These are phyloP conservation scores for Sclerodermus sp. DNA, from an alignment of 2,888 invertebrate genomes.

Conservation along the genomic window DNA sequence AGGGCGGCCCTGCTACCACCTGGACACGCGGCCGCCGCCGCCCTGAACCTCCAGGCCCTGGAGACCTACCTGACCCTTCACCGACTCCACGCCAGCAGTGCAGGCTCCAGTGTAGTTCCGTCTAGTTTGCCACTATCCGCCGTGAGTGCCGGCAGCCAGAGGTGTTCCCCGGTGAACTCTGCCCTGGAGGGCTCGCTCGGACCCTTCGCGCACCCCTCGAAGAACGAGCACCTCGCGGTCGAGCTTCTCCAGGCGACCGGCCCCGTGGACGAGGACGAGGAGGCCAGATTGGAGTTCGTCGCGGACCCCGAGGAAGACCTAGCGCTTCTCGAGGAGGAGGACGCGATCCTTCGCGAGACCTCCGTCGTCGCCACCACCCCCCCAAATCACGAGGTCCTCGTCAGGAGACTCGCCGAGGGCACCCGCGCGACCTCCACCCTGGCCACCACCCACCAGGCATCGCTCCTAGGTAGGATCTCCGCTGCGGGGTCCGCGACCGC, in stretches of 20 bases:
- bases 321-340: conserved; percentile 74
- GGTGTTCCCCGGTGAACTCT: conserved; percentile 22
- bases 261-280: conserved; percentile 42
- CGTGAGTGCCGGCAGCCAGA: conserved; percentile 18
- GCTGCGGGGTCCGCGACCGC: conserved; percentile 23
- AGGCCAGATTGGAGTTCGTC: conserved; percentile 45
- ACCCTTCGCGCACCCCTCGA: conserved; percentile 6
- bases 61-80: conserved; percentile 85
- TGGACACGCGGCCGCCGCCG: conserved; percentile 82
- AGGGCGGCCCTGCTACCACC: conserved; percentile 81
- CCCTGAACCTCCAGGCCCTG: conserved; percentile 80
- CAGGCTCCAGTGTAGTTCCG: conserved; percentile 29
- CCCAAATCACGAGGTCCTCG: conserved; percentile 39
- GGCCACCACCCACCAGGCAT: too few relatives aligned
- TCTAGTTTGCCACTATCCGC: conserved; percentile 2
- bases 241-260: conserved; percentile 30
- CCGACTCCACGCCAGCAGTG: conserved; percentile 69
- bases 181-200: conserved; percentile 54
- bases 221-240: conserved; percentile 15
- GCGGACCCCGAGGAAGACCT: conserved; percentile 68
- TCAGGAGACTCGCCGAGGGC: conserved; percentile 42
- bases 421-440: conserved; percentile 14
- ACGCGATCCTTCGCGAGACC: conserved; percentile 65
- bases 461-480: conserved; percentile 12
- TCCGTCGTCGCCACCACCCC: conserved; percentile 18